Evolutionary conservation across 1,140 invertebrate genomes (phyloP), one percentile per base, ranked within the genome.

Genomic region (Yoshiicerus persimilis): DNA sequence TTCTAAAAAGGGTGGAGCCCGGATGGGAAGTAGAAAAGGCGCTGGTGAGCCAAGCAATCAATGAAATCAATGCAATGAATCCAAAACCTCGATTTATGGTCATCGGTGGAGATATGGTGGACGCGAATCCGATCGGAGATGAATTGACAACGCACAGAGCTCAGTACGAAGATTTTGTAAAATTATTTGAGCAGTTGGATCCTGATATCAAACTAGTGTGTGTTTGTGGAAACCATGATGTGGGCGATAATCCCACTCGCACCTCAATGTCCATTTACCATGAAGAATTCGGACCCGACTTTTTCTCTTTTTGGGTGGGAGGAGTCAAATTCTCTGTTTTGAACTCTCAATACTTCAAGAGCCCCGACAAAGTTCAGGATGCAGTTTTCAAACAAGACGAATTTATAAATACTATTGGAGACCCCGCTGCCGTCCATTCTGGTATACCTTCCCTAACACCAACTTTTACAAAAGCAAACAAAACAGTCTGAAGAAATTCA

Each of bases 81-180:
- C 94, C 94, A 0, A 92, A 91, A 87, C 94, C 94, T 34, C 92
- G 92, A 62, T 95, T 95, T 91, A 91, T 95, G 56, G 92, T 94
- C n/a, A 92, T 95, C n/a, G 94, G 94, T 91, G 94, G 94, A 5
- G 94, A 95, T 91, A 91, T 95, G 62, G 90, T 93, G 39, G 92
- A 95, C 91, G 93, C 93, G 36, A 92, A 92, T 83, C 88, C 88
- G 2, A 38, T 32, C 27, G 70, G 64, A 41, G 90, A 88, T 66
- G 88, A 86, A 86, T 87, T 75, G 89, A 30, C 91, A 47, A 83
- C 91, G n/a, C 88, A 91, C 64, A 66, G 89, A 83, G 70, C 90
- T 36, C 94, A 94, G 91, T 92, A 93, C 84, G 86, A 88, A 23
- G 93, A 94, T 89, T 94, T 94, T 86, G 92, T 92, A 27, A 88